Conservation (phyloP, 2,888 invertebrate species). For the Galerucella pusilla region DNA sequence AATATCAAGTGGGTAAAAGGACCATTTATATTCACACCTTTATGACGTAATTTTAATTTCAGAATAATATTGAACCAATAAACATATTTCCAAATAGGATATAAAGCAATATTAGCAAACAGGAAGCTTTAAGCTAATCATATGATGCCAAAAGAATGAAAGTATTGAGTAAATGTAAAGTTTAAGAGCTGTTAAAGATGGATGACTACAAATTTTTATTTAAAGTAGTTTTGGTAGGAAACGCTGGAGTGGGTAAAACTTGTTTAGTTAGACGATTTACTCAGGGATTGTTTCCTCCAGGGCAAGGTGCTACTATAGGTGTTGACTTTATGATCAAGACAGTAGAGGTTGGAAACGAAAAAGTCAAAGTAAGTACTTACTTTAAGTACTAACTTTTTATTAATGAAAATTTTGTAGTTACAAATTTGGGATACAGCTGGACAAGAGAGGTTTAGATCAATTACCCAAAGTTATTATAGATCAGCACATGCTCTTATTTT, state of each 20-base stretch:
- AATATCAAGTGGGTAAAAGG: slow-evolving; percentile 1
- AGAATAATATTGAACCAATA: slow-evolving; percentile 33
- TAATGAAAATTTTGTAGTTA: slow-evolving; percentile 70
- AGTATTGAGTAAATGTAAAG: slow-evolving; percentile 16
- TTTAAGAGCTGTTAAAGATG: slow-evolving; percentile 68
- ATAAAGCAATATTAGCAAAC: slow-evolving; percentile 32
- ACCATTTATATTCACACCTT: slow-evolving; percentile 25
- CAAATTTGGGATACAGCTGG: slow-evolving; percentile 99
- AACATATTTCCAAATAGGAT: slow-evolving; percentile 31
- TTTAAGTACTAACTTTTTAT: neutral
- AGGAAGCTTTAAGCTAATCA: slow-evolving; percentile 30
- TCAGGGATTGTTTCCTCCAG: slow-evolving; percentile 97
- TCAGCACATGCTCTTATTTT: slow-evolving; percentile 97
- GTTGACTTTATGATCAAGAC: slow-evolving; percentile 99
- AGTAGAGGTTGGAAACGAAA: slow-evolving; percentile 95
- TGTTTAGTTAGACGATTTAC: slow-evolving; percentile 97
- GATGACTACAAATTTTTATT: slow-evolving; percentile 99
- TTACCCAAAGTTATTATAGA: slow-evolving; percentile 97
- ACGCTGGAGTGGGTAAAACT: slow-evolving; percentile 98
- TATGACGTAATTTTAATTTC: slow-evolving; percentile 42
- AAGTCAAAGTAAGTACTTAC: slow-evolving; percentile 81
- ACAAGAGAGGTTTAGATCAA: slow-evolving; percentile 95
- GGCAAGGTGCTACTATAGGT: slow-evolving; percentile 98
- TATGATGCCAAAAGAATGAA: slow-evolving; percentile 31
- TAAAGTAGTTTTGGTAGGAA: slow-evolving; percentile 98